phyloP scores from a whole-genome alignment of 2,797 vertebrate species.

The Vespertilio murinus region DNA sequence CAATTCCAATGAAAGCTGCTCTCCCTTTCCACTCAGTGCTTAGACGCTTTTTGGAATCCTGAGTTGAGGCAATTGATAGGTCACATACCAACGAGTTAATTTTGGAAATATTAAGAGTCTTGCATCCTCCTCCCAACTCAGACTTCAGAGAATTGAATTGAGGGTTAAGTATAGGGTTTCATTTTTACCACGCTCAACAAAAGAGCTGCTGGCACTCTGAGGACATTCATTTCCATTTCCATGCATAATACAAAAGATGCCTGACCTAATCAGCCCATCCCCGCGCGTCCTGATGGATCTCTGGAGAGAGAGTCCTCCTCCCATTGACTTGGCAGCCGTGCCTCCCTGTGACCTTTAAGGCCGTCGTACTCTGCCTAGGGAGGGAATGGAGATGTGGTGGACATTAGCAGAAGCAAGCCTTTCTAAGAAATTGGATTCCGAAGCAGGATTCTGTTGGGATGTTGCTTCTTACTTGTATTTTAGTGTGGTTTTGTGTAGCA shows the following conservation, averaged over 20 bases:
- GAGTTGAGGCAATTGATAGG: background rate
- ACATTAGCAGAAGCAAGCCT: background rate
- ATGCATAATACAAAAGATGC: constrained; percentile 2
- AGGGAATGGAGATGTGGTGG: background rate
- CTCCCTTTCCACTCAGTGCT: background rate
- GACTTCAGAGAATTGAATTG: background rate
- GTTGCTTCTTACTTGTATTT: constrained; percentile 19
- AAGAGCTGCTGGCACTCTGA: constrained; percentile 20
- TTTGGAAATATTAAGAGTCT: background rate
- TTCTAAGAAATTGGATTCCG: constrained; percentile 54
- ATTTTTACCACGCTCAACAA: constrained; percentile 54
- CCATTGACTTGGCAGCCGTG: background rate
- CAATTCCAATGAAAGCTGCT: constrained; percentile 9
- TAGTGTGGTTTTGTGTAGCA: constrained; percentile 39
- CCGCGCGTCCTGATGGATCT: background rate
- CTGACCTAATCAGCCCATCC: constrained; percentile 14
- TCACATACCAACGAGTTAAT: background rate
- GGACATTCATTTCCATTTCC: constrained; percentile 41
- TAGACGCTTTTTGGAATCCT: background rate
- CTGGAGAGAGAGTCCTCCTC: constrained; percentile 4
- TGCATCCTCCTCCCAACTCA: background rate
- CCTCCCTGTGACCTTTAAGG: constrained; percentile 27
- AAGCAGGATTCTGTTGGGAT: background rate
- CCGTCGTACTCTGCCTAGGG: background rate
- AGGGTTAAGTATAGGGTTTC: constrained; percentile 12